Evolutionary conservation across 1,140 invertebrate genomes (phyloP).

Genomic region (Magallana ariakensis): DNA sequence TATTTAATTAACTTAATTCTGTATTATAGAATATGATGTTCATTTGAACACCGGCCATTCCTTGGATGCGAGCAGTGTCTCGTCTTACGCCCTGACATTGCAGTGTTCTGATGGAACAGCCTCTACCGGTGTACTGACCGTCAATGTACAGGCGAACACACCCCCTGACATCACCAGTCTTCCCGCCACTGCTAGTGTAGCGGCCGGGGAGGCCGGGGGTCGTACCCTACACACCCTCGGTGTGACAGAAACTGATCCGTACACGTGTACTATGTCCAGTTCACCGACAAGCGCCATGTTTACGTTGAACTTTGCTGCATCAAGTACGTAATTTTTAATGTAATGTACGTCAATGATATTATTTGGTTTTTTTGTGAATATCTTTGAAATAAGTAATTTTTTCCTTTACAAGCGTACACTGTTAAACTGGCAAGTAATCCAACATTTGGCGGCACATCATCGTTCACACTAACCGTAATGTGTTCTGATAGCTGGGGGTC

Average conservation of each 20-base stretch:
- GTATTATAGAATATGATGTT: slow-evolving; percentile 37
- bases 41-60: slow-evolving; percentile 21
- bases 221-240: slow-evolving; percentile 14
- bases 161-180: slow-evolving; percentile 45
- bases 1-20: neutral
- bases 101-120: slow-evolving; percentile 41
- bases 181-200: slow-evolving; percentile 18
- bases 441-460: slow-evolving; percentile 25
- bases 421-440: neutral
- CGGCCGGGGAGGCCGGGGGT: slow-evolving; percentile 6
- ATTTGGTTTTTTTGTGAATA: neutral
- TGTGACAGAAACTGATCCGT: slow-evolving; percentile 45
- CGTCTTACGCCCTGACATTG: slow-evolving; percentile 32
- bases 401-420: neutral
- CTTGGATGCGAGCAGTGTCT: slow-evolving; percentile 25
- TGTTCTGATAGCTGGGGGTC: slow-evolving; percentile 53
- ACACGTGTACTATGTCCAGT: slow-evolving; percentile 33
- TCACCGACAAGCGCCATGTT: neutral
- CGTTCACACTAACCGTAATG: neutral
- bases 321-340: neutral
- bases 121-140: slow-evolving; percentile 6
- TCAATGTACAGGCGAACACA: slow-evolving; percentile 40
- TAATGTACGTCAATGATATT: neutral
- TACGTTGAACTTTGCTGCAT: neutral
- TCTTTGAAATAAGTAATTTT: neutral